Evolutionary conservation across 2,888 invertebrate genomes (phyloP).

Genomic region (Stenodema calcarata): DNA sequence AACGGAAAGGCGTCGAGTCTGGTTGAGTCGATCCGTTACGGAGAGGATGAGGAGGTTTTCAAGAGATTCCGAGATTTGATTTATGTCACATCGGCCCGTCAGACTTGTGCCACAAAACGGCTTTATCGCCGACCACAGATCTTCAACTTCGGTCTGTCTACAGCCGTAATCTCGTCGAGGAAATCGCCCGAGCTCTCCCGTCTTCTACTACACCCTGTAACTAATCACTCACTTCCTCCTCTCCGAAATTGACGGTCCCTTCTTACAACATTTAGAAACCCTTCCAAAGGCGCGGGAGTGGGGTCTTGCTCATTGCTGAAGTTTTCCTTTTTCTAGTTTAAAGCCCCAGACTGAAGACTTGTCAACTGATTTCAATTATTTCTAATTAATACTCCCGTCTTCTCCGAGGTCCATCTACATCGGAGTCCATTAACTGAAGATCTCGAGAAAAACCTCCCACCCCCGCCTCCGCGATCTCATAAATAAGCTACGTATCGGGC

Average conservation of each 20-base stretch:
- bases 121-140: conserved; percentile 25
- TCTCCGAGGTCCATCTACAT: conserved; percentile 32
- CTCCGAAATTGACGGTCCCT: conserved; percentile 38
- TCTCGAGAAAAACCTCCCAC: not conserved
- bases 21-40: not conserved
- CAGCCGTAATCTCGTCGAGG: conserved; percentile 19
- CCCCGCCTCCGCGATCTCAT: conserved; percentile 3
- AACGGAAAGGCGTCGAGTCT: not conserved
- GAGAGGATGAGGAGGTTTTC: not conserved
- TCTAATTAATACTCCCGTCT: conserved; percentile 31
- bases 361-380: conserved; percentile 47
- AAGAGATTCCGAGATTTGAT: conserved; percentile 42
- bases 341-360: not conserved
- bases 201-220: not conserved
- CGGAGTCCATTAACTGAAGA: conserved; percentile 4
- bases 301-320: not conserved
- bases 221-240: conserved; percentile 46
- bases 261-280: conserved; percentile 28
- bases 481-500: conserved; percentile 34
- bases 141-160: conserved; percentile 31
- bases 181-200: not conserved
- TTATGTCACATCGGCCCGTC: conserved; percentile 41
- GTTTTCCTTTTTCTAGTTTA: not conserved
- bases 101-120: conserved; percentile 46
- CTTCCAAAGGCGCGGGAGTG: not conserved